Evolutionary conservation across 2,888 invertebrate species (phyloP).

Genomic region (Drosophila subsilvestris): DNA sequence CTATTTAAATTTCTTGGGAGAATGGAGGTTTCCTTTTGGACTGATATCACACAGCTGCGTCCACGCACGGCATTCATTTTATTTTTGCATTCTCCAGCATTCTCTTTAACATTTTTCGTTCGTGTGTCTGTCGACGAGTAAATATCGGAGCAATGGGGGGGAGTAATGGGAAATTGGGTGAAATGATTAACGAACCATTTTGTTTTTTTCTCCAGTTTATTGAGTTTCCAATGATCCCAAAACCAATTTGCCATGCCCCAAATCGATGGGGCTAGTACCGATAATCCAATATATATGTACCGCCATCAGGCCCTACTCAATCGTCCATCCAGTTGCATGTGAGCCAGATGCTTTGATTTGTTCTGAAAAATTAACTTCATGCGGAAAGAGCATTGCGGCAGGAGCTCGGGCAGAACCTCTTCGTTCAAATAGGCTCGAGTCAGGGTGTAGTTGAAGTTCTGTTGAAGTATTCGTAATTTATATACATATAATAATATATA

Average conservation of each 20-base stretch:
- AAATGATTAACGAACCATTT: constrained; percentile 1
- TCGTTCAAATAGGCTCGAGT: constrained; percentile 54
- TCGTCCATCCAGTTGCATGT: constrained; percentile 38
- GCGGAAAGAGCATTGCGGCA: constrained; percentile 52
- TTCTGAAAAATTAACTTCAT: constrained; percentile 34
- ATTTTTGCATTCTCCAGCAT: too few species aligned
- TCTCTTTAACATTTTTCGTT: too few species aligned
- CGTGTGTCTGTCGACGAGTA: too few species aligned
- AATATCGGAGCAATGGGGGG: too few species aligned
- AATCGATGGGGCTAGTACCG: neutral
- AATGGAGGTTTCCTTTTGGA: too few species aligned
- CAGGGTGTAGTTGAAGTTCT: constrained; percentile 60
- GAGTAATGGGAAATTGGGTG: too few species aligned
- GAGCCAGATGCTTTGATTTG: constrained; percentile 35
- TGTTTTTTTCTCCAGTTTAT: constrained; percentile 7
- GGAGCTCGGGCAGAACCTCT: constrained; percentile 47
- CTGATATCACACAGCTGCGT: too few species aligned
- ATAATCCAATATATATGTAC: neutral
- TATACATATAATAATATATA: neutral
- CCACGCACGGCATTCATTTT: too few species aligned
- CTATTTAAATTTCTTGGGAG: too few species aligned
- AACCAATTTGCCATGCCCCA: neutral
- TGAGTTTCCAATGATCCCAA: neutral
- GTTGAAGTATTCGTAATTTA: neutral
- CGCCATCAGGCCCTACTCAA: constrained; percentile 5